Evolutionary conservation across 1,140 invertebrate genomes (phyloP).

Genomic region (Meteorus sp.): DNA sequence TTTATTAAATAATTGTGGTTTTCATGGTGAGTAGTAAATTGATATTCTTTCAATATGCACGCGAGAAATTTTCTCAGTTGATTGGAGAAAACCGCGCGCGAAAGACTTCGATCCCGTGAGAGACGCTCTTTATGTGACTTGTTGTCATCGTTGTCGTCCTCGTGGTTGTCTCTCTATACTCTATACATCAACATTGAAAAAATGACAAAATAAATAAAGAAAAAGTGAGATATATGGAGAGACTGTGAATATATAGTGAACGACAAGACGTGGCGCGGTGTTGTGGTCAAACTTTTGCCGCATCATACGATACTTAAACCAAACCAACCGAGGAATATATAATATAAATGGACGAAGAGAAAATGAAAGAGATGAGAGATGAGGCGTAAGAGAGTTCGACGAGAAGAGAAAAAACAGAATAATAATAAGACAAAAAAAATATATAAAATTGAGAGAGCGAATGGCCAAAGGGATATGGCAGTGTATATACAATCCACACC

Average conservation of each 20-base stretch:
- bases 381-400: conserved; percentile 1
- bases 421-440: conserved; percentile 10
- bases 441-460: conserved; percentile 2
- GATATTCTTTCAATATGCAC: background rate
- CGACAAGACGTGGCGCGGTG: background rate
- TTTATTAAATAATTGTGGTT: conserved; percentile 5
- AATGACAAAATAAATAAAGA: no score
- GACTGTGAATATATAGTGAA: no score
- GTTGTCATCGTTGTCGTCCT: conserved; percentile 8
- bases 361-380: background rate
- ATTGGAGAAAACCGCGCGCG: background rate
- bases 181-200: no score
- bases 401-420: background rate
- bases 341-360: no score
- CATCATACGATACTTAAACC: conserved; percentile 23
- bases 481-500: no score
- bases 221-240: conserved; percentile 9
- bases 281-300: conserved; percentile 16
- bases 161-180: no score
- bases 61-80: conserved; percentile 10
- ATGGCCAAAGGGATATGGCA: conserved; percentile 1
- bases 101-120: conserved; percentile 27
- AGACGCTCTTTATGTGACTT: conserved; percentile 23
- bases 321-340: conserved; percentile 5
- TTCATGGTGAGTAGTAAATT: background rate